Evolutionary conservation across 37 sponge, comb jelly and placozoan genomes (phyloP).

Genomic region (Ephydatia muelleri): DNA sequence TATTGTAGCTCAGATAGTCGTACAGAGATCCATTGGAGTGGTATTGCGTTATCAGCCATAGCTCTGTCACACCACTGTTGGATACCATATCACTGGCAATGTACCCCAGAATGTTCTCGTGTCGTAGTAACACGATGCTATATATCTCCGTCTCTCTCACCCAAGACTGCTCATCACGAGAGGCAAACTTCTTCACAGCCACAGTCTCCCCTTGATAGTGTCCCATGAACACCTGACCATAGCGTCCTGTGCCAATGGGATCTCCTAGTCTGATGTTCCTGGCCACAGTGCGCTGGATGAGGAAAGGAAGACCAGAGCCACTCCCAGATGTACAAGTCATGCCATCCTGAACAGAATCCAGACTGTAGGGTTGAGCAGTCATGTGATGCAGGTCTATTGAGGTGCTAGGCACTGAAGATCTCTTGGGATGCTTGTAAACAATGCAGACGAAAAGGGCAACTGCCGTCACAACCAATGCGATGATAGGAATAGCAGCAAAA

Average conservation of each 20-base stretch:
- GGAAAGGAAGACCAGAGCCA: conserved; percentile 65
- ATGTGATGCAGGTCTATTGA: too few relatives aligned
- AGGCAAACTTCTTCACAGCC: conserved; percentile 91
- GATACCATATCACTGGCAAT: conserved; percentile 88
- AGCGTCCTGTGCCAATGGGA: conserved; percentile 94
- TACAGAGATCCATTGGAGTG: conserved; percentile 91
- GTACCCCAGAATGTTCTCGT: conserved; percentile 90
- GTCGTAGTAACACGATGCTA: conserved; percentile 69
- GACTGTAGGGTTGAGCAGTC: background rate
- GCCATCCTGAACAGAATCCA: background rate
- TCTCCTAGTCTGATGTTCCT: too few relatives aligned
- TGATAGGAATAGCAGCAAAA: too few relatives aligned
- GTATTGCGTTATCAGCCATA: too few relatives aligned
- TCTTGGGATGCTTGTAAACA: too few relatives aligned
- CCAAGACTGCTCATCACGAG: conserved; percentile 86
- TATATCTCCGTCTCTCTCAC: conserved; percentile 88
- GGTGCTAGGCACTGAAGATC: too few relatives aligned
- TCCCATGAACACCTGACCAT: conserved; percentile 85
- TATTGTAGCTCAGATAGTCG: conserved; percentile 70
- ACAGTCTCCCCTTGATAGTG: conserved; percentile 73
- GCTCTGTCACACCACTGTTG: conserved; percentile 75
- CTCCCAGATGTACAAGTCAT: conserved; percentile 64
- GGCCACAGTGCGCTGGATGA: conserved; percentile 86
- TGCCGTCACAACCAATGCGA: too few relatives aligned
- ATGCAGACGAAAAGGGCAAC: too few relatives aligned